These are phyloP conservation scores for Oryctes rhinoceros DNA, from an alignment of 1,140 invertebrate species.

Conservation along the genomic window DNA sequence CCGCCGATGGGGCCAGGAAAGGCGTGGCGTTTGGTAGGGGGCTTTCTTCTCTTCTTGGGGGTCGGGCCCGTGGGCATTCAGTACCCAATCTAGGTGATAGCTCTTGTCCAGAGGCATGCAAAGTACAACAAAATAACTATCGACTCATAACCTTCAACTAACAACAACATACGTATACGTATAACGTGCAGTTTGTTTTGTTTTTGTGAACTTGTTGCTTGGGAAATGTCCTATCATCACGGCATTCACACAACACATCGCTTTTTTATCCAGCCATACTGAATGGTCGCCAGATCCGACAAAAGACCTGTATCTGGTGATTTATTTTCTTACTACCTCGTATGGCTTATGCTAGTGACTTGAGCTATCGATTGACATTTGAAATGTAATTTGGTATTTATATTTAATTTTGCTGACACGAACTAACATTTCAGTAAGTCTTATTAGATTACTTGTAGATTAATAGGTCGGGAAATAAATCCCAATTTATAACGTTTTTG, in stretches of 20 bases:
- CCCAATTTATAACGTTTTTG: no score
- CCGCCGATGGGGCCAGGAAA: conserved; percentile 61
- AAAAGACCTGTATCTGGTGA: conserved; percentile 18
- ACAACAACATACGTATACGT: neutral
- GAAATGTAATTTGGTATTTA: conserved; percentile 30
- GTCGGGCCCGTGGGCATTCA: conserved; percentile 80
- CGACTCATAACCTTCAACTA: conserved; percentile 29
- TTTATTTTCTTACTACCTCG: neutral
- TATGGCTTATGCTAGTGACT: conserved; percentile 47
- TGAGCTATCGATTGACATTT: conserved; percentile 50
- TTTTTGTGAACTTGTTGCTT: conserved; percentile 32
- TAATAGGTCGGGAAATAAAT: no score
- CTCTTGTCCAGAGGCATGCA: conserved; percentile 51
- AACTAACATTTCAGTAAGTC: conserved; percentile 30
- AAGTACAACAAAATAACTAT: conserved; percentile 5
- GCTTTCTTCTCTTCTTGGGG: conserved; percentile 69
- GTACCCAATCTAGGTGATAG: conserved; percentile 88
- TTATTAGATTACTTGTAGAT: neutral
- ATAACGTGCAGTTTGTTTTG: conserved; percentile 18
- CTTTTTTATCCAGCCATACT: conserved; percentile 24
- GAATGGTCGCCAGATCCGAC: neutral
- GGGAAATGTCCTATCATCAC: conserved; percentile 4
- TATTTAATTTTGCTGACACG: neutral
- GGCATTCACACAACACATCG: conserved; percentile 4
- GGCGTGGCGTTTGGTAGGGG: conserved; percentile 77